Percentiles rank a stretch among this genome's conserved stretches.
These are phyloP conservation scores for Platycercus adscitus DNA, from an alignment of 2,113 vertebrate species.

Conservation along the genomic window DNA sequence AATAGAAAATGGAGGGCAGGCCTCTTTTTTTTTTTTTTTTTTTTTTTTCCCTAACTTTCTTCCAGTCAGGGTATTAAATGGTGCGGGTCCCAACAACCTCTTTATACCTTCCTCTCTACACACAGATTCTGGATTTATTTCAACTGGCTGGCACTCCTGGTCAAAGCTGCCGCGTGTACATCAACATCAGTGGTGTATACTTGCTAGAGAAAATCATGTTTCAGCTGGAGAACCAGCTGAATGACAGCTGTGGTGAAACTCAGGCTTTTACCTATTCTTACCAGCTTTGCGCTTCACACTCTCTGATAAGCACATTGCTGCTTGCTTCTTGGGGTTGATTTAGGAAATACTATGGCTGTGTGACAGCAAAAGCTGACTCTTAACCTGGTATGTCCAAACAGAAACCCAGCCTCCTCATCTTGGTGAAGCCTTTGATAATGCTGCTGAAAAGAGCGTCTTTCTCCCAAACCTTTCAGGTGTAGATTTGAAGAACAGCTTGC, in stretches of 20 bases:
- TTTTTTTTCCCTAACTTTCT: neutral
- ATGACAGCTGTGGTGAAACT: neutral
- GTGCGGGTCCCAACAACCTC: neutral
- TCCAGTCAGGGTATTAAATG: neutral
- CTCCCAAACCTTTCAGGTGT: neutral
- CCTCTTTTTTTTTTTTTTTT: neutral
- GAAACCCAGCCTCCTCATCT: neutral
- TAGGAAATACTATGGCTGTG: fast-evolving
- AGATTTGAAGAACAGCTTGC: neutral
- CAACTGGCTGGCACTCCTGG: neutral
- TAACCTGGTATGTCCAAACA: fast-evolving
- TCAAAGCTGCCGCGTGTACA: neutral
- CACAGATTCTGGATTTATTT: neutral
- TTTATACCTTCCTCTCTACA: neutral
- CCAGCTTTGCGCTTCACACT: neutral
- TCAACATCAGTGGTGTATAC: neutral
- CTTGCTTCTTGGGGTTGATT: fast-evolving
- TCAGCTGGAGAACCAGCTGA: neutral
- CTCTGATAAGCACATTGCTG: neutral
- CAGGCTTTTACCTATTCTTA: no score
- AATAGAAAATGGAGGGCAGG: neutral
- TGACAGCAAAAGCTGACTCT: no score
- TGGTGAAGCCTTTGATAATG: neutral
- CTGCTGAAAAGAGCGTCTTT: neutral
- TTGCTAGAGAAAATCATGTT: neutral